Percentiles rank a stretch among this genome's conserved stretches.
Conservation (phyloP, 1,140 invertebrate species). For the Orchesella cincta region DNA sequence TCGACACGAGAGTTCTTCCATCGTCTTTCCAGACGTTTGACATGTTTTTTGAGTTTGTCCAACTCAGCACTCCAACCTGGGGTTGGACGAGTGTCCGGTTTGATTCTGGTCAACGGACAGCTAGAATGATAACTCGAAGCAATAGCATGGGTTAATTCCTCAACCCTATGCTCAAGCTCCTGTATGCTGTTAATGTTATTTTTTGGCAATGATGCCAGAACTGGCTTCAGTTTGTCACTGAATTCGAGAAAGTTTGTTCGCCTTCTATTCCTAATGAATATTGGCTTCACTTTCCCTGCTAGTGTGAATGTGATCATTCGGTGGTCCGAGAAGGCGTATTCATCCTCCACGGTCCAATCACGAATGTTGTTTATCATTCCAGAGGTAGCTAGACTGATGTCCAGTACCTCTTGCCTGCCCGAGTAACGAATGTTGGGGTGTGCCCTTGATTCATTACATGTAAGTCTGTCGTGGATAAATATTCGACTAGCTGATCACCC, state of each 20-base stretch:
- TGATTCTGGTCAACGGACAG: conserved; percentile 23
- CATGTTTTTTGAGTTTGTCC: background rate
- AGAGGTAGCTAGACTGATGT: conserved; percentile 29
- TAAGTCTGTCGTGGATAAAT: background rate
- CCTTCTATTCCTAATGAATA: conserved; percentile 29
- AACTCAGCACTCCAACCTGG: conserved; percentile 33
- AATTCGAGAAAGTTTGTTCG: conserved; percentile 30
- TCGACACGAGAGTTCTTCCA: background rate
- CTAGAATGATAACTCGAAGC: background rate
- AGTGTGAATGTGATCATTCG: conserved; percentile 20
- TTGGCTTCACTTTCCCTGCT: background rate
- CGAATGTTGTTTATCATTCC: background rate
- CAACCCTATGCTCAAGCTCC: conserved; percentile 13
- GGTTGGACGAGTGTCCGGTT: background rate
- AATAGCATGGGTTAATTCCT: background rate
- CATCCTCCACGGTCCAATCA: conserved; percentile 36
- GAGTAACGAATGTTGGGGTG: conserved; percentile 35
- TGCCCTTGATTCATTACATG: conserved; percentile 23
- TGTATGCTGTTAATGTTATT: background rate
- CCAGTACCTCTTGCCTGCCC: conserved; percentile 31
- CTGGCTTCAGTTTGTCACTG: background rate
- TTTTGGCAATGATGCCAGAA: background rate
- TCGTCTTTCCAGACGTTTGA: background rate
- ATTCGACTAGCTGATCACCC: conserved; percentile 34
- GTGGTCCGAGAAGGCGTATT: conserved; percentile 40